Evolutionary conservation across 2,888 invertebrate species (phyloP), one percentile per base, ranked within the genome.

Genomic region (Lutraria lutraria): DNA sequence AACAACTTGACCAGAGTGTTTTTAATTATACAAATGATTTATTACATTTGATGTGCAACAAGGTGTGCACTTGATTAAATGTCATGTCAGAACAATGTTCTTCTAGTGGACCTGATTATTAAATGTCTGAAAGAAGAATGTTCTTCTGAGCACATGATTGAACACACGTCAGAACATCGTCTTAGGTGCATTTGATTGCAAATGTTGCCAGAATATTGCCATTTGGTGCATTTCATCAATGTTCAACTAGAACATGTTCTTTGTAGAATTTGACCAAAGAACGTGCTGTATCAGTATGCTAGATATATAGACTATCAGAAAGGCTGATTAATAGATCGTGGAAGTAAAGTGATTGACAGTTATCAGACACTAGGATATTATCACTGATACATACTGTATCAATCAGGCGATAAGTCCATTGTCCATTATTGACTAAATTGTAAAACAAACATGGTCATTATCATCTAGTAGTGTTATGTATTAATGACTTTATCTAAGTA

Each of bases 401-500:
- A 76, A 76, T 76, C 76, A 76, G 19, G 19, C 19, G 34, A 15
- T 76, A 76, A 76, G 34, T 76, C 76, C 34, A 76, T 76, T 76
- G 76, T 76, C 76, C 34, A 76, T 34, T 76, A 76, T 34, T 76
- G 76, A 31, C 76, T 76, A 25, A 76, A 76, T 76, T 76, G 76
- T 76, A 31, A 76, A 76, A 76, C 34, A 76, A 76, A 76, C 76
- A 76, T 16, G 31, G 76, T 31, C 34, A 76, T 31, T 76, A 76
- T 76, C 76, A 12, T 16, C 16, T 16, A 31, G 34, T 34, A 31
- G 31, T 76, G 76, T 76, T 76, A 76, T 76, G 76, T 76, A 76
- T 76, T 76, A 76, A 76, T 34, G 76, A 31, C 76, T 31, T 76
- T 76, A 76, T 76, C 76, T 76, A 31, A 76, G 76, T 76, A 76